These are phyloP conservation scores for Ctenodactylus gundi DNA, from an alignment of 2,113 vertebrate species.

Conservation along the genomic window DNA sequence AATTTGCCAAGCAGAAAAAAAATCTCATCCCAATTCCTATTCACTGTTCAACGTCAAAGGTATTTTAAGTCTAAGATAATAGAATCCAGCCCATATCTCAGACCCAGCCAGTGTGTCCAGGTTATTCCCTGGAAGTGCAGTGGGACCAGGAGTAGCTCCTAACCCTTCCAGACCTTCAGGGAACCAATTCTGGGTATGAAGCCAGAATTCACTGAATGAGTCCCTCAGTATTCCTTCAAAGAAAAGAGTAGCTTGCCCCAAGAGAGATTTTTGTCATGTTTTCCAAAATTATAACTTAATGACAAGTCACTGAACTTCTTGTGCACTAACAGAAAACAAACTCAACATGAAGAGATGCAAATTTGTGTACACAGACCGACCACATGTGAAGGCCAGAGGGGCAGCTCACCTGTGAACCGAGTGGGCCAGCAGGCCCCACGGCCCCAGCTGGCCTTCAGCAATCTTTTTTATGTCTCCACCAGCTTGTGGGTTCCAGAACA, in stretches of 20 bases:
- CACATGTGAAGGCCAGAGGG: not conserved
- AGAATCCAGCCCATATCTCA: not conserved
- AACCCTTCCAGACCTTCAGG: not conserved
- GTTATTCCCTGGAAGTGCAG: not conserved
- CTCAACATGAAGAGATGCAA: slow-evolving; percentile 20
- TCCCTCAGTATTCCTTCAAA: not conserved
- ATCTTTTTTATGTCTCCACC: slow-evolving; percentile 54
- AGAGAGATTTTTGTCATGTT: slow-evolving; percentile 18
- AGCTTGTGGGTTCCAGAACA: slow-evolving; percentile 36
- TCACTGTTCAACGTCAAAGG: not conserved
- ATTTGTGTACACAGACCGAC: not conserved
- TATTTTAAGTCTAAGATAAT: slow-evolving; percentile 21
- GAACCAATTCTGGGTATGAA: not conserved
- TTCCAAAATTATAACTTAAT: slow-evolving; percentile 43
- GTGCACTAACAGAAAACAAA: not conserved
- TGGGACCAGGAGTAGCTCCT: not conserved
- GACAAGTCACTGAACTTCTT: not conserved
- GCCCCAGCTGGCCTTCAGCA: not conserved
- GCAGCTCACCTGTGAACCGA: not conserved
- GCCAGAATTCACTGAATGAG: not conserved
- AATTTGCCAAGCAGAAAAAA: slow-evolving; percentile 39
- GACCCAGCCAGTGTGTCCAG: not conserved
- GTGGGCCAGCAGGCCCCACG: not conserved
- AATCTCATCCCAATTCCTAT: slow-evolving; percentile 27
- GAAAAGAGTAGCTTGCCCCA: not conserved